Conservation (phyloP, 2,888 invertebrate species). For the Xanthostigma xanthostigma region DNA sequence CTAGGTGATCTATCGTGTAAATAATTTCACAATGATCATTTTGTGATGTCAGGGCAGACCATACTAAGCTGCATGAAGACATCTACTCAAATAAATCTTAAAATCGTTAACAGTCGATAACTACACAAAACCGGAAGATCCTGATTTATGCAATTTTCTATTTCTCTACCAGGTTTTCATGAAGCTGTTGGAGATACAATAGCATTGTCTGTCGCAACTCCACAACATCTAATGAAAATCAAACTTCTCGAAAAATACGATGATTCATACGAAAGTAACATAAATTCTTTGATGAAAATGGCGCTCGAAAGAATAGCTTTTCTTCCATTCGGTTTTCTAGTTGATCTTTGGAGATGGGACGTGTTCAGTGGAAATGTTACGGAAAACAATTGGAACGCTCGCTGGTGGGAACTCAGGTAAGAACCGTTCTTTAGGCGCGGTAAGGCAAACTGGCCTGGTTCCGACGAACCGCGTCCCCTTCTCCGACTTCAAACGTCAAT, state of each 20-base stretch:
- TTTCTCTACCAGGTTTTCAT: conserved; percentile 35
- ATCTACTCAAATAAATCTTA: too few relatives aligned
- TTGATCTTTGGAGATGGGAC: conserved; percentile 44
- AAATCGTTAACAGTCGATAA: too few relatives aligned
- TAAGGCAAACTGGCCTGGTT: too few relatives aligned
- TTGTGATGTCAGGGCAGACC: too few relatives aligned
- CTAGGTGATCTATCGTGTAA: too few relatives aligned
- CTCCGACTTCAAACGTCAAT: too few relatives aligned
- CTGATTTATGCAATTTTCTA: neutral
- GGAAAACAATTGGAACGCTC: conserved; percentile 27
- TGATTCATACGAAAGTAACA: conserved; percentile 21
- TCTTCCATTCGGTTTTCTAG: conserved; percentile 37
- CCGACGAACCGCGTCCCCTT: too few relatives aligned
- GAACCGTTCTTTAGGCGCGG: neutral
- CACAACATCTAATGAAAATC: conserved; percentile 32
- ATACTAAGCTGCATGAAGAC: too few relatives aligned
- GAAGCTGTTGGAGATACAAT: conserved; percentile 48
- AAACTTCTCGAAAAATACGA: conserved; percentile 27
- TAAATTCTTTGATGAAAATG: conserved; percentile 33
- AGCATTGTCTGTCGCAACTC: conserved; percentile 39
- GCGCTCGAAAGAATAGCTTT: conserved; percentile 35
- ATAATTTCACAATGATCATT: too few relatives aligned
- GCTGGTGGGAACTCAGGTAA: conserved; percentile 27
- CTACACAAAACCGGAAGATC: too few relatives aligned
- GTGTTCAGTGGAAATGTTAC: conserved; percentile 32